A percentile compares a stretch with the other conserved stretches of the same genome.
Evolutionary conservation across 1,140 invertebrate species (phyloP).

Genomic region (Monomorium pharaonis): DNA sequence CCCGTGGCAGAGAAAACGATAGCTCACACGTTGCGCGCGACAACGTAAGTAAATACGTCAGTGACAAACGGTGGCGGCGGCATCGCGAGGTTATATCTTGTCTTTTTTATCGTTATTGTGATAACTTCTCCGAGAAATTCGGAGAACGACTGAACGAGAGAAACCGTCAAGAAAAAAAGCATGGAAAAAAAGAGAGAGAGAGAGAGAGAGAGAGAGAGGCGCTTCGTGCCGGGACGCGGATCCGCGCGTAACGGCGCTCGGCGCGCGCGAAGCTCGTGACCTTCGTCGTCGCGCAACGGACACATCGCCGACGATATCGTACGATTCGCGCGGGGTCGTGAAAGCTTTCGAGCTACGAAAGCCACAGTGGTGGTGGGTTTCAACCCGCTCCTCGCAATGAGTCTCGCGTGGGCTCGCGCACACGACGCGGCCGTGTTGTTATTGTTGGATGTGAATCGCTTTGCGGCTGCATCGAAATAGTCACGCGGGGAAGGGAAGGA

Average conservation of each 20-base stretch:
- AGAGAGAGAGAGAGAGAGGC: neutral
- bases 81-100: constrained; percentile 9
- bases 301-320: neutral
- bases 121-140: neutral
- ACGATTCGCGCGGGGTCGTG: neutral
- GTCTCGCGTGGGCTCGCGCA: no score
- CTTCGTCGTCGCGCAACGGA: constrained; percentile 1
- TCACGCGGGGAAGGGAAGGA: neutral
- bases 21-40: neutral
- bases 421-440: neutral
- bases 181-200: neutral
- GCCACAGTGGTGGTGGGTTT: neutral
- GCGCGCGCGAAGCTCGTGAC: constrained; percentile 47
- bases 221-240: neutral
- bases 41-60: constrained; percentile 6
- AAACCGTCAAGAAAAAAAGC: neutral
- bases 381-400: neutral
- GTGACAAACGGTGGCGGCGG: neutral
- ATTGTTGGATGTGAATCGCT: neutral
- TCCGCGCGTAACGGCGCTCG: constrained; percentile 40
- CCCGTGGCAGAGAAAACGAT: neutral
- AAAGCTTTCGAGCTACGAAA: neutral
- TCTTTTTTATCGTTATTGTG: neutral
- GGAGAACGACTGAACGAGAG: no score
- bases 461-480: constrained; percentile 4